Evolutionary conservation across 1,140 invertebrate species (phyloP), one percentile per base, ranked within the genome.

Genomic region (Acyrthosiphon pisum): DNA sequence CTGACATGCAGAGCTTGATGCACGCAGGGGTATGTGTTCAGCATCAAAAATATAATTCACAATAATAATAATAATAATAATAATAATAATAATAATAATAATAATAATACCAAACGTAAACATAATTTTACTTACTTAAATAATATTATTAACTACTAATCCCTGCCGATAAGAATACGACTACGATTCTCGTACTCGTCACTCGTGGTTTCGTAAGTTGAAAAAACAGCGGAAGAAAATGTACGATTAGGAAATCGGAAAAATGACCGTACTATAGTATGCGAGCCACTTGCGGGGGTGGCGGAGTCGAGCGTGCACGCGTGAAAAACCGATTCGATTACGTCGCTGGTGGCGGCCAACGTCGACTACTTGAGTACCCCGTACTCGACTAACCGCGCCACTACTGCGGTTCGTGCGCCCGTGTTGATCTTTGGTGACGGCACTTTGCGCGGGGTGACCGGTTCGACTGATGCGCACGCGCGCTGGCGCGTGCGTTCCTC

Each of bases 381-480:
- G 26, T 2, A 83, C 11, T 41, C 83, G 83, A 41, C 83, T 44
- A 26, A 41, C 37, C 23, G 35, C 37, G 37, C 37, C n/a, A 22
- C 35, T 14, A 26, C 23, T 44, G 41, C 83, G 41, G 60, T 26
- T 48, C 48, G 35, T 26, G 87, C 30, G 48, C 86, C 83, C 48
- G 87, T 35, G n/a, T 20, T 37, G 48, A 48, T 53, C 87, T 50
- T 89, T 89, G n/a, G 87, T 22, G 48, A 30, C 46, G 48, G 86
- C 46, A 88, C 44, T 20, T 30, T n/a, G 84, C 26, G 9, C 26
- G n/a, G 48, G 87, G n/a, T 48, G 87, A 89, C 87, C 87, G 87
- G 87, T 89, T 89, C 87, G 86, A 35, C 30, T 37, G 48, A 14
- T 50, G 48, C 87, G 48, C 87, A 35, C 86, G 86, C 48, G 87